Evolutionary conservation across 2,888 invertebrate species (phyloP).

Genomic region (Andrena camellia): DNA sequence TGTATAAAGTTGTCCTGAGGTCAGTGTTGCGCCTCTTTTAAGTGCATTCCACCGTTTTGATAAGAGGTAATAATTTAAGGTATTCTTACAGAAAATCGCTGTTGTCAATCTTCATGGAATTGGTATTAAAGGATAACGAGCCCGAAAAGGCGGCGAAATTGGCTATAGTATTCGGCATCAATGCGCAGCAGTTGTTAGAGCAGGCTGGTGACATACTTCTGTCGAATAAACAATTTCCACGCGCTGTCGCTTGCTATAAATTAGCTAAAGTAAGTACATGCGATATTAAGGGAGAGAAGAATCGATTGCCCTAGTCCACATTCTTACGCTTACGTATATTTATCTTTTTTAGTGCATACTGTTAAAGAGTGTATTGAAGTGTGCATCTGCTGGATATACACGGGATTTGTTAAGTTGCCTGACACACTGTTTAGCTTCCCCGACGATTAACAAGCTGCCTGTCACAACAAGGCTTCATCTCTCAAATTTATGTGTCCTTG

Average conservation of each 20-base stretch:
- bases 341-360: slow-evolving; percentile 85
- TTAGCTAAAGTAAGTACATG: slow-evolving; percentile 88
- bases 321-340: slow-evolving; percentile 10
- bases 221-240: slow-evolving; percentile 90
- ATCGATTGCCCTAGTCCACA: slow-evolving; percentile 3
- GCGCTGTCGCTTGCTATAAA: slow-evolving; percentile 93
- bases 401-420: slow-evolving; percentile 88
- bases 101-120: slow-evolving; percentile 86
- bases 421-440: slow-evolving; percentile 86
- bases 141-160: slow-evolving; percentile 87
- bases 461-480: slow-evolving; percentile 88
- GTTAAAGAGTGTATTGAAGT: slow-evolving; percentile 88
- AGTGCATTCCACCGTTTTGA: background rate
- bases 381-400: slow-evolving; percentile 88
- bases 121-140: slow-evolving; percentile 86
- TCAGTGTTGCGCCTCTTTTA: slow-evolving; percentile 74
- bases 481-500: slow-evolving; percentile 89
- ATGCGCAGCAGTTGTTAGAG: slow-evolving; percentile 90
- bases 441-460: slow-evolving; percentile 86
- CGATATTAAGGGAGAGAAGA: background rate
- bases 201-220: slow-evolving; percentile 93
- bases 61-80: background rate
- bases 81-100: slow-evolving; percentile 83
- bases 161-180: slow-evolving; percentile 87
- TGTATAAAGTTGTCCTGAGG: slow-evolving; percentile 88